Evolutionary conservation across 2,888 invertebrate species (phyloP).

Genomic region (Globia sparganii): DNA sequence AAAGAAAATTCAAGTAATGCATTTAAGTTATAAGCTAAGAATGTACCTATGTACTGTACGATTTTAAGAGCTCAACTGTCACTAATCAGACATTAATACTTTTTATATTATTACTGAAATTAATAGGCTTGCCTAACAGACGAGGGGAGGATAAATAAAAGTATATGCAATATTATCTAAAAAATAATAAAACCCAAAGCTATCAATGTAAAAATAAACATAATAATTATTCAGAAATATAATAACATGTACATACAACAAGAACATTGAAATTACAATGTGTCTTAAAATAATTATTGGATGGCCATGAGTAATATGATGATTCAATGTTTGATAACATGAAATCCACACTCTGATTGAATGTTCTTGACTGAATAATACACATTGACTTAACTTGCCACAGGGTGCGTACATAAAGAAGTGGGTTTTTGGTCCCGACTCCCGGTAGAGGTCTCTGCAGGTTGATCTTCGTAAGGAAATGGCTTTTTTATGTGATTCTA

Average conservation of each 20-base stretch:
- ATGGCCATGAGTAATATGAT: slow-evolving; percentile 37
- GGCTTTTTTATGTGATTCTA: too few relatives aligned
- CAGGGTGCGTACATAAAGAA: too few relatives aligned
- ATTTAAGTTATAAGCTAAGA: background rate
- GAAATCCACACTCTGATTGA: slow-evolving; percentile 31
- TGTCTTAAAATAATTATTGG: slow-evolving; percentile 14
- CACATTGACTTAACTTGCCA: slow-evolving; percentile 14
- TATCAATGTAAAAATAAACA: slow-evolving; percentile 4
- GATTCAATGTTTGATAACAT: slow-evolving; percentile 47
- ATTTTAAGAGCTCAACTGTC: background rate
- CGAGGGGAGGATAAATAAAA: background rate
- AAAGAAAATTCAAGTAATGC: background rate
- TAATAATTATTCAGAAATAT: background rate
- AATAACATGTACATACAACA: background rate
- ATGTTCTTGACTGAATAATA: slow-evolving; percentile 35
- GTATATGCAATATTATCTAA: background rate
- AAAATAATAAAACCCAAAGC: background rate
- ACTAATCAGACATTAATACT: too few relatives aligned
- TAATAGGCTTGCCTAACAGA: too few relatives aligned
- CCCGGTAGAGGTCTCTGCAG: too few relatives aligned
- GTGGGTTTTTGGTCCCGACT: too few relatives aligned
- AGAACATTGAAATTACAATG: slow-evolving; percentile 15
- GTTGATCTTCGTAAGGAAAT: too few relatives aligned
- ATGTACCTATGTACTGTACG: background rate
- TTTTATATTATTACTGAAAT: too few relatives aligned